A percentile compares a stretch with the other conserved stretches of the same genome.
Conservation (phyloP, 2,113 vertebrate species). For the Carollia perspicillata region DNA sequence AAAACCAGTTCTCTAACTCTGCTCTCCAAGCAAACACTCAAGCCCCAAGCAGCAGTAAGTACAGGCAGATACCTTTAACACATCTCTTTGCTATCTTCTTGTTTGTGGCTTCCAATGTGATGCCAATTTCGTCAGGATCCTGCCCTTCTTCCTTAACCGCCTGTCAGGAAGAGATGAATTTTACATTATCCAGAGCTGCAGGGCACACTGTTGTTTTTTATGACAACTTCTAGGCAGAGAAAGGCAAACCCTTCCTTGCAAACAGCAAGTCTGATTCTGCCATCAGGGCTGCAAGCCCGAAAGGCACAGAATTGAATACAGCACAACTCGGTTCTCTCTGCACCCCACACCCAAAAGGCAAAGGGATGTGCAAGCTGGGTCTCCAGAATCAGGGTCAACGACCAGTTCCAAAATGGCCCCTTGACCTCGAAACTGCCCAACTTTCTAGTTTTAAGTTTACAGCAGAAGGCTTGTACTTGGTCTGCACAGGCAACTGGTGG, state of each 20-base stretch:
- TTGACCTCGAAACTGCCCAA: rapidly evolving
- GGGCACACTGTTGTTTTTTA: not conserved
- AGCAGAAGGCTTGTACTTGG: not conserved
- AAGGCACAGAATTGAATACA: not conserved
- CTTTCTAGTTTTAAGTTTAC: not conserved
- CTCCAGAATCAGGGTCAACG: not conserved
- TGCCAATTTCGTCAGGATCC: slow-evolving; percentile 89
- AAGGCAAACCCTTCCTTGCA: not conserved
- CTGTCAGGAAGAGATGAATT: slow-evolving; percentile 71
- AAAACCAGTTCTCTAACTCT: not conserved
- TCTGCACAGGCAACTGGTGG: too few species aligned
- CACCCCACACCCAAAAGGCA: not conserved
- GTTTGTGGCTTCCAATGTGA: slow-evolving; percentile 80
- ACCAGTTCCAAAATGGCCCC: not conserved
- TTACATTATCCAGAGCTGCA: not conserved
- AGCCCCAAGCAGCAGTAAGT: rapidly evolving
- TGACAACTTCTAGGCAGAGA: not conserved
- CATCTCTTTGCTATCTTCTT: slow-evolving; percentile 87
- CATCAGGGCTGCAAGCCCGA: not conserved
- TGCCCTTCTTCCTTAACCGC: slow-evolving; percentile 95
- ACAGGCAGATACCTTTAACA: slow-evolving; percentile 85
- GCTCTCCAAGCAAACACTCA: not conserved
- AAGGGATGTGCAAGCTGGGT: not conserved
- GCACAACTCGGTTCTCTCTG: not conserved
- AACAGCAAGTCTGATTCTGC: not conserved